Conservation (phyloP, 2,888 invertebrate genomes). For the Hypselothyrea guttata region DNA sequence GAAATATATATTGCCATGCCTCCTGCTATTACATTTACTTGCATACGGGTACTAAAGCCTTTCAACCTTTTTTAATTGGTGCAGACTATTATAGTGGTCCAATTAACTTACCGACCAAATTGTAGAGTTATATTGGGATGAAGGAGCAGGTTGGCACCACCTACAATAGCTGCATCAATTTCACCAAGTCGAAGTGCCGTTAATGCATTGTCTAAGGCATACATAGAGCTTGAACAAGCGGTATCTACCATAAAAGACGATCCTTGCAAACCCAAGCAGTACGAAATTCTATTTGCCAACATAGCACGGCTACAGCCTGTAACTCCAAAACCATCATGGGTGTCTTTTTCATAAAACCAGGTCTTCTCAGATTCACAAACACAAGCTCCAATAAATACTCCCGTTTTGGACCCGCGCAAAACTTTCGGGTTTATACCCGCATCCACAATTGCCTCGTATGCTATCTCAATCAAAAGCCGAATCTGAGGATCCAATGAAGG, state of each 20-base stretch:
- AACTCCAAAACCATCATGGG: slow-evolving; percentile 83
- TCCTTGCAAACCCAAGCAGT: slow-evolving; percentile 92
- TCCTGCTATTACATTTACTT: too few relatives aligned
- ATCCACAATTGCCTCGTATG: slow-evolving; percentile 91
- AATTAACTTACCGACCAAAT: slow-evolving; percentile 88
- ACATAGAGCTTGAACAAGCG: slow-evolving; percentile 96
- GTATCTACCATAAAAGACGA: slow-evolving; percentile 95
- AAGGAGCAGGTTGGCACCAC: slow-evolving; percentile 92
- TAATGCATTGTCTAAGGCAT: slow-evolving; percentile 92
- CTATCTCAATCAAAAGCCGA: slow-evolving; percentile 89
- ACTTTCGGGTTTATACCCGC: slow-evolving; percentile 87
- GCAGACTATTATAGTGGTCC: too few relatives aligned
- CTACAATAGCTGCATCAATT: slow-evolving; percentile 95
- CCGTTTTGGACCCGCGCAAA: slow-evolving; percentile 87
- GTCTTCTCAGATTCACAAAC: slow-evolving; percentile 89
- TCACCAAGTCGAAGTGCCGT: slow-evolving; percentile 89
- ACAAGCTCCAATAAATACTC: slow-evolving; percentile 89
- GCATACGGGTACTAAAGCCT: too few relatives aligned
- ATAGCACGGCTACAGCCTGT: slow-evolving; percentile 93
- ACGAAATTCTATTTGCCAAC: slow-evolving; percentile 95
- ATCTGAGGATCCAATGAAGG: slow-evolving; percentile 91
- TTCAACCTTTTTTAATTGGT: slow-evolving; percentile 82
- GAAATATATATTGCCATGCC: too few relatives aligned
- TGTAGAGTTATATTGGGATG: slow-evolving; percentile 95
- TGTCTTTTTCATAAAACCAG: slow-evolving; percentile 87